A percentile compares a stretch with the other conserved stretches of the same genome.
These are phyloP conservation scores for Steinernema feltiae DNA, from an alignment of 1,140 invertebrate genomes.

Conservation along the genomic window DNA sequence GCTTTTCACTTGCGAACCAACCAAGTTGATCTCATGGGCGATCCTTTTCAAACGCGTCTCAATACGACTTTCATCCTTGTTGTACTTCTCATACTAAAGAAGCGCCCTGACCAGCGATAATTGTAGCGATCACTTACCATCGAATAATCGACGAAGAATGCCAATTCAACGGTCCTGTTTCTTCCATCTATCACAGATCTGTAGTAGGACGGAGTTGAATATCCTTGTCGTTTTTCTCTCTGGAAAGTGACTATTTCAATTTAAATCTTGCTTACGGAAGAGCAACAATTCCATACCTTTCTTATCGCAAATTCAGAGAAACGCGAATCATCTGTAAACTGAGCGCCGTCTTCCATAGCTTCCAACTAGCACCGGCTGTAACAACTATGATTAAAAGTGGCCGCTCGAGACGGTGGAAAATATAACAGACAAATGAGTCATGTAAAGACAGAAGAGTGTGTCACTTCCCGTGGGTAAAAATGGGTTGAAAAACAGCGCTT, in stretches of 20 bases:
- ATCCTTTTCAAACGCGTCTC: conserved; percentile 50
- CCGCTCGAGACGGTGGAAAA: too few relatives aligned
- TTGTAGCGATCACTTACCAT: conserved; percentile 32
- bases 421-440: too few relatives aligned
- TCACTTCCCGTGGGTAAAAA: too few relatives aligned
- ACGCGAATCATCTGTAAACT: too few relatives aligned
- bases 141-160: conserved; percentile 53
- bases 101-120: background rate
- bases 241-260: background rate
- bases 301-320: too few relatives aligned
- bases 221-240: background rate
- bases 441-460: too few relatives aligned
- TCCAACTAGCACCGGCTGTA: too few relatives aligned
- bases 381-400: too few relatives aligned
- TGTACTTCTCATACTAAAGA: conserved; percentile 55
- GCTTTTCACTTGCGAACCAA: too few relatives aligned
- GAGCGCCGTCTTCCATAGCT: too few relatives aligned
- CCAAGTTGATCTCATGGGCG: conserved; percentile 50
- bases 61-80: conserved; percentile 45
- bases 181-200: conserved; percentile 46
- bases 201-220: conserved; percentile 43
- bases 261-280: background rate
- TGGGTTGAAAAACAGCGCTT: too few relatives aligned
- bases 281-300: background rate
- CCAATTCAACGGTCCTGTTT: conserved; percentile 50